Percentiles rank a stretch among this genome's conserved stretches.
These are phyloP conservation scores for Oxyura jamaicensis DNA, from an alignment of 2,113 vertebrate species.

Conservation along the genomic window DNA sequence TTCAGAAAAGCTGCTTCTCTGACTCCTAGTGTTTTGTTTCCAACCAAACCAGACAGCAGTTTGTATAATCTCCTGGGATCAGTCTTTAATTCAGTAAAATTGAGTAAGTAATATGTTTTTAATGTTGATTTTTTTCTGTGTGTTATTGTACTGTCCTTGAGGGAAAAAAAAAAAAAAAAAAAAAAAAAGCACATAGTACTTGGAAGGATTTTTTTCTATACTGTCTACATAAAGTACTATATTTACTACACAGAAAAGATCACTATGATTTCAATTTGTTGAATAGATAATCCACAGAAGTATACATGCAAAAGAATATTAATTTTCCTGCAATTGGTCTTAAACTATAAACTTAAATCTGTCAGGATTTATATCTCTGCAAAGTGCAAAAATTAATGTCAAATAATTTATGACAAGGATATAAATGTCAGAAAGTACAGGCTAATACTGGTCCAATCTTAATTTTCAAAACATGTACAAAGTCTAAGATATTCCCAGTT, in stretches of 20 bases:
- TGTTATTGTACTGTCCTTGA: constrained; percentile 18
- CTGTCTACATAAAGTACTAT: neutral
- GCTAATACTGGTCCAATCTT: neutral
- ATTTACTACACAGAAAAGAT: neutral
- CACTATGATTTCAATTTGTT: neutral
- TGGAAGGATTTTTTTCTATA: neutral
- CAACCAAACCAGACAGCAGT: neutral
- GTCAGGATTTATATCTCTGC: neutral
- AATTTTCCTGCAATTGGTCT: neutral
- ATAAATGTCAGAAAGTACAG: neutral
- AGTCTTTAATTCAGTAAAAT: neutral
- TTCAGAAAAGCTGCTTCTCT: neutral
- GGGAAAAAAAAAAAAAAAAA: neutral
- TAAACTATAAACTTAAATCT: neutral
- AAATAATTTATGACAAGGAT: neutral
- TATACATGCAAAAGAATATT: neutral
- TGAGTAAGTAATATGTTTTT: neutral
- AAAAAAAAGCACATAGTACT: neutral
- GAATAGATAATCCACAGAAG: neutral
- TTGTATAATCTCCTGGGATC: neutral
- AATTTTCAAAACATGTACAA: neutral
- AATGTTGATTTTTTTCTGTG: neutral
- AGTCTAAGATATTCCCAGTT: neutral
- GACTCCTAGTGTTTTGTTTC: neutral
- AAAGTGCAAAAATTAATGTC: neutral